A percentile compares a stretch with the other conserved stretches of the same genome.
Conservation (phyloP, 1,140 invertebrate genomes). For the Cotesia vestalis region DNA sequence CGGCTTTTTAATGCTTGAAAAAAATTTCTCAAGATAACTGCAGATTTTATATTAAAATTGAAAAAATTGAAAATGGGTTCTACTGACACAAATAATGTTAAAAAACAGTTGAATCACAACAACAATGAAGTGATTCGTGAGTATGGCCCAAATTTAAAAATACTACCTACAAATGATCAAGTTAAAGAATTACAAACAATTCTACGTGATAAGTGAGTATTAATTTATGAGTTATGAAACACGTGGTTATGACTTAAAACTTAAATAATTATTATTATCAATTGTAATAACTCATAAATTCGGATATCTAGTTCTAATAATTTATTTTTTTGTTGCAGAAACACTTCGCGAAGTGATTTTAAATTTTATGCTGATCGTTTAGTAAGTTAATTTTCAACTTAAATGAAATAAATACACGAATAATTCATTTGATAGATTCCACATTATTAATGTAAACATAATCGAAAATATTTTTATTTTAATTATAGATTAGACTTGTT, state of each 20-base stretch:
- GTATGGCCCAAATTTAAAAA: slow-evolving; percentile 82
- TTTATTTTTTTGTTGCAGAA: slow-evolving; percentile 71
- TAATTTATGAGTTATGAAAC: not conserved
- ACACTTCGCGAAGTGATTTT: slow-evolving; percentile 93
- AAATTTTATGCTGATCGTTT: slow-evolving; percentile 97
- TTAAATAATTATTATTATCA: not conserved
- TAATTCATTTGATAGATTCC: slow-evolving; percentile 29
- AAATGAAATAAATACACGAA: not conserved
- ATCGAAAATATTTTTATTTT: not conserved
- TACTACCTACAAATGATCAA: slow-evolving; percentile 85
- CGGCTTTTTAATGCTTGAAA: slow-evolving; percentile 8
- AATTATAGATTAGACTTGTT: slow-evolving; percentile 72
- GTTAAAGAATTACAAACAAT: slow-evolving; percentile 95
- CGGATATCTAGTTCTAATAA: slow-evolving; percentile 26
- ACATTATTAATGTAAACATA: slow-evolving; percentile 8
- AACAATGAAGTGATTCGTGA: slow-evolving; percentile 65
- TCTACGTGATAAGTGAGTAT: slow-evolving; percentile 88
- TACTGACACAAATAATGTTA: slow-evolving; percentile 49
- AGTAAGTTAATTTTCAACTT: slow-evolving; percentile 61
- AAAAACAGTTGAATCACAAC: slow-evolving; percentile 49
- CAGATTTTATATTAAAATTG: not conserved
- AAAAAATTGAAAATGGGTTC: slow-evolving; percentile 55
- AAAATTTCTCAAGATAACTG: not conserved
- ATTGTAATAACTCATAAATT: slow-evolving; percentile 14
- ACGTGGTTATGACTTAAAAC: not conserved